phyloP scores from a whole-genome alignment of 2,797 vertebrate species.

The Mallotus villosus region DNA sequence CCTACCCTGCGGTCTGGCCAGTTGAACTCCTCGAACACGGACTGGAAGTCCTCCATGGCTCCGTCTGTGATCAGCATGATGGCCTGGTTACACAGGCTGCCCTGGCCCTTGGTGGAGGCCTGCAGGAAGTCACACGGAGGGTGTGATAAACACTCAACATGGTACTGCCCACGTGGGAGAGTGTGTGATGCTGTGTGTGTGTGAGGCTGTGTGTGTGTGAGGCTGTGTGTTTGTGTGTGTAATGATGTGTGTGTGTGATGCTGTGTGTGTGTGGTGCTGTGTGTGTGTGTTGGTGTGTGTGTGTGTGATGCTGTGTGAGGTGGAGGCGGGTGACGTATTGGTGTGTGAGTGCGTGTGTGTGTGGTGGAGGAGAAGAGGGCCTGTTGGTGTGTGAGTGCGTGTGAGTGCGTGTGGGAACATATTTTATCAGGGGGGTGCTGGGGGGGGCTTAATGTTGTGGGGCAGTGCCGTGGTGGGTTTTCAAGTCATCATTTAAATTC shows the following conservation, averaged over 20 bases:
- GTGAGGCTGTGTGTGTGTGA: neutral
- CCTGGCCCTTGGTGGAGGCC: conserved; percentile 84
- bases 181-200: conserved; percentile 8
- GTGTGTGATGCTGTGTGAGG: neutral
- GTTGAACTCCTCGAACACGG: conserved; percentile 93
- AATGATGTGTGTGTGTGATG: neutral
- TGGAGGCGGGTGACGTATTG: no score
- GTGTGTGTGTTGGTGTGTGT: conserved; percentile 13
- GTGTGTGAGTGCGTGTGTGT: conserved; percentile 4
- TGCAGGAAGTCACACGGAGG: conserved; percentile 56
- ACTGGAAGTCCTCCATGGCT: conserved; percentile 92
- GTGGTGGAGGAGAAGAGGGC: neutral
- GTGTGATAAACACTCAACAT: neutral
- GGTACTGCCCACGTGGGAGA: conserved; percentile 1
- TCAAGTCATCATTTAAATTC: no score
- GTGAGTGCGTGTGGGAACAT: conserved; percentile 13
- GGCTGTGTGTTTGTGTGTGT: no score
- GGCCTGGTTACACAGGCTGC: conserved; percentile 96
- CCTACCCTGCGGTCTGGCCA: conserved; percentile 91
- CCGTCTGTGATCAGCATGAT: conserved; percentile 99
- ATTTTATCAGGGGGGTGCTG: neutral
- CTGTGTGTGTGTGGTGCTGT: no score
- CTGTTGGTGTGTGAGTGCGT: neutral
- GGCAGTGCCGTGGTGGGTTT: neutral
- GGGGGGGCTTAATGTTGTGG: no score